Conservation (phyloP, 2,888 invertebrate genomes). For the Cephus spinipes region DNA sequence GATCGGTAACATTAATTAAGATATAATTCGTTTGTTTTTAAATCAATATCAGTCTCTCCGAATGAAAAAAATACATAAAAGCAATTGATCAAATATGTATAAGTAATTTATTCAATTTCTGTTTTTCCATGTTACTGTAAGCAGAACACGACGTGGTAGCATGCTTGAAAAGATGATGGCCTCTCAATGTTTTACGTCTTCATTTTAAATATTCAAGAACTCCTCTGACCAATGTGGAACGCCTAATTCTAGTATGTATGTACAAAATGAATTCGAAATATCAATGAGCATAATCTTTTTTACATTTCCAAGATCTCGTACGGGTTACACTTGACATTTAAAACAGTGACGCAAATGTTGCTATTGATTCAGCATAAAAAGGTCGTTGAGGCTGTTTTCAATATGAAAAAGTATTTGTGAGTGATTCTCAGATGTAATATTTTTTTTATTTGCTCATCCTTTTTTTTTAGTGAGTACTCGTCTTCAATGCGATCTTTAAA, state of each 20-base stretch:
- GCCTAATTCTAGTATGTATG: neutral
- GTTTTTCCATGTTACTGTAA: no score
- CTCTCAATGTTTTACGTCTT: neutral
- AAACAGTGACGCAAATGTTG: neutral
- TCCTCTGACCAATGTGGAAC: neutral
- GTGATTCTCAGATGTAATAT: neutral
- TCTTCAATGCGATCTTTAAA: neutral
- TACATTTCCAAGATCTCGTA: neutral
- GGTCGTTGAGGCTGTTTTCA: neutral
- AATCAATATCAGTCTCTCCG: no score
- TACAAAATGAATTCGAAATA: neutral
- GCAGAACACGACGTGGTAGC: neutral
- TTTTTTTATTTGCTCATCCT: neutral
- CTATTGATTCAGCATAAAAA: neutral
- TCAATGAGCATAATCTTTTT: neutral
- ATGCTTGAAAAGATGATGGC: neutral
- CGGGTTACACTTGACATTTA: neutral
- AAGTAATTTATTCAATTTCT: no score
- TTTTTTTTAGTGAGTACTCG: neutral
- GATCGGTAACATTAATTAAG: no score
- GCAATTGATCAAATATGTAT: no score
- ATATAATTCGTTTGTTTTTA: no score
- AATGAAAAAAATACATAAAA: no score
- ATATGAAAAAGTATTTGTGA: neutral
- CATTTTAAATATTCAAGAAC: neutral